phyloP scores from a whole-genome alignment of 1,140 invertebrate genomes.

The Gryllus bimaculatus region DNA sequence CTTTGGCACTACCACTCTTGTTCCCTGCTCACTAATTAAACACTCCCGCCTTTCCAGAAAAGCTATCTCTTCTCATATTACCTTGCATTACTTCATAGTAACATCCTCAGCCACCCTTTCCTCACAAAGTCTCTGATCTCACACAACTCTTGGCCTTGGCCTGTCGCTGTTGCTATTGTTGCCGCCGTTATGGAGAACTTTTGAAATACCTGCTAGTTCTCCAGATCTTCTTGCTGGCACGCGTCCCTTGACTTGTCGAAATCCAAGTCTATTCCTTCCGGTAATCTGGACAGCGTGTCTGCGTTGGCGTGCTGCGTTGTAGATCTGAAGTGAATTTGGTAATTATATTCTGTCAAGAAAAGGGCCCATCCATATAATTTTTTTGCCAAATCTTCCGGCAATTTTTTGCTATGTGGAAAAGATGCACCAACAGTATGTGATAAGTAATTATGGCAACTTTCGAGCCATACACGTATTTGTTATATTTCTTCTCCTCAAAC shows the following conservation, averaged over 20 bases:
- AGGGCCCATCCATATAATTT: conserved; percentile 21
- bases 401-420: neutral
- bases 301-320: conserved; percentile 20
- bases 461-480: neutral
- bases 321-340: conserved; percentile 18
- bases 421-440: neutral
- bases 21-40: conserved; percentile 13
- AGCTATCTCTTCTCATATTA: neutral
- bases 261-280: neutral
- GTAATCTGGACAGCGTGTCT: conserved; percentile 22
- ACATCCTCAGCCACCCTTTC: neutral
- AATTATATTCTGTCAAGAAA: conserved; percentile 23
- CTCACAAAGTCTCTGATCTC: neutral
- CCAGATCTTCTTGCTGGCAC: neutral
- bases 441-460: neutral
- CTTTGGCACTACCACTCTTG: conserved; percentile 29
- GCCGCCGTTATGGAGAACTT: neutral
- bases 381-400: neutral
- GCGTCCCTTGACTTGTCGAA: neutral
- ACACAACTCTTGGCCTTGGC: neutral
- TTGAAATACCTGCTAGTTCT: neutral
- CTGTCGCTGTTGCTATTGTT: neutral
- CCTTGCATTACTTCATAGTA: neutral
- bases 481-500: neutral
- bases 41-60: conserved; percentile 7